Evolutionary conservation across 2,113 vertebrate species (phyloP).

Genomic region (Oceanodroma tethys): DNA sequence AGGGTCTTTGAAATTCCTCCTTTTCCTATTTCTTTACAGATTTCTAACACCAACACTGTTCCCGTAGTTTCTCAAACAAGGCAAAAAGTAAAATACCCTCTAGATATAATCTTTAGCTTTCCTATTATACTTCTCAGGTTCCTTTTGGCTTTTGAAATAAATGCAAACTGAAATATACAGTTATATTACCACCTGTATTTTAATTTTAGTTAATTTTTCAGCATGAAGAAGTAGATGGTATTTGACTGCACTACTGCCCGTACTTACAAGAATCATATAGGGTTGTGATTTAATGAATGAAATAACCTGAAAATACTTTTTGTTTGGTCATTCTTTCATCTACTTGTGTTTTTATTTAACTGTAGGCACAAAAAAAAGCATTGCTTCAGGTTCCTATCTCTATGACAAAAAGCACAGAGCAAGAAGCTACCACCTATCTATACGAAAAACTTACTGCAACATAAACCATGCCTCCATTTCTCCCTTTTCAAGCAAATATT

Average conservation of each 20-base stretch:
- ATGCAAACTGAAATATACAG: slow-evolving; percentile 57
- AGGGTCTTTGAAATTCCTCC: slow-evolving; percentile 76
- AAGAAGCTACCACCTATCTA: not conserved
- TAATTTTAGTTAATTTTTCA: slow-evolving; percentile 64
- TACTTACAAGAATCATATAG: not conserved
- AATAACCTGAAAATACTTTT: not conserved
- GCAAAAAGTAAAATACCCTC: slow-evolving; percentile 76
- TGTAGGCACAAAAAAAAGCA: not conserved
- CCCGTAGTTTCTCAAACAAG: slow-evolving; percentile 69
- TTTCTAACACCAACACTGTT: slow-evolving; percentile 72
- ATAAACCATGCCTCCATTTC: not conserved
- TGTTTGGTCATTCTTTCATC: not conserved
- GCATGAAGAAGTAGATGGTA: not conserved
- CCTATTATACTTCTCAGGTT: slow-evolving; percentile 67
- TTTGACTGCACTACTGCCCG: not conserved
- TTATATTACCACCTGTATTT: slow-evolving; percentile 54
- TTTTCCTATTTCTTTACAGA: slow-evolving; percentile 69
- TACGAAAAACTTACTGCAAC: not conserved
- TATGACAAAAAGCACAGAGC: not conserved
- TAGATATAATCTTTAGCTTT: slow-evolving; percentile 74
- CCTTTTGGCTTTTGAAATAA: slow-evolving; percentile 70
- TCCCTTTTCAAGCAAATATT: not conserved
- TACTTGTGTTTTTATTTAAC: not conserved
- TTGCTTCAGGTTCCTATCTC: not conserved
- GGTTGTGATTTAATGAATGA: not conserved